A percentile compares a stretch with the other conserved stretches of the same genome.
phyloP scores from a whole-genome alignment of 1,140 invertebrate species.

The Ips nitidus region DNA sequence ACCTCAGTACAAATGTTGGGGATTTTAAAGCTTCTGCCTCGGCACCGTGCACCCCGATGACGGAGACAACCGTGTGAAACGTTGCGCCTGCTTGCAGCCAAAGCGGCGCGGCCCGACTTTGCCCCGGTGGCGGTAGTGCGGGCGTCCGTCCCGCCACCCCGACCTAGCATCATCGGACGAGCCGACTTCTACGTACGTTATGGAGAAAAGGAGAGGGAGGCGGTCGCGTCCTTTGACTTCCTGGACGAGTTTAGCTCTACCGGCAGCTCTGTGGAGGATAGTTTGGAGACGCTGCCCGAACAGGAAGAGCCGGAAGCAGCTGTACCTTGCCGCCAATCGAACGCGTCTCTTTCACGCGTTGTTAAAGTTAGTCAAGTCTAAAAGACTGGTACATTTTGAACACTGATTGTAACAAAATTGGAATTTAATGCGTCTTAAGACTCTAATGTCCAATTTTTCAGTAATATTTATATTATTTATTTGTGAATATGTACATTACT shows the following conservation, averaged over 20 bases:
- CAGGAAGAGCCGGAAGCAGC: constrained; percentile 8
- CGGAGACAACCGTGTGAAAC: constrained; percentile 49
- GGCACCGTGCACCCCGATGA: constrained; percentile 53
- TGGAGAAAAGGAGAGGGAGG: constrained; percentile 75
- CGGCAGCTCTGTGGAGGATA: constrained; percentile 54
- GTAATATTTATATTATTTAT: background rate
- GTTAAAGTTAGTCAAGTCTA: constrained; percentile 35
- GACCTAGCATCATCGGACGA: constrained; percentile 72
- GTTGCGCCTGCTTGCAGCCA: constrained; percentile 55
- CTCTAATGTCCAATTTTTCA: background rate
- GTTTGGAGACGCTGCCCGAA: constrained; percentile 36
- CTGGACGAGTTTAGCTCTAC: constrained; percentile 67
- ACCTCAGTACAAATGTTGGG: constrained; percentile 50
- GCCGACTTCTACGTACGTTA: constrained; percentile 74
- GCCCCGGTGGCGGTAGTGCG: constrained; percentile 54
- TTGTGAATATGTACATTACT: too few relatives aligned
- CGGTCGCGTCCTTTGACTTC: constrained; percentile 77
- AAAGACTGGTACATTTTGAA: background rate
- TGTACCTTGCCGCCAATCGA: background rate
- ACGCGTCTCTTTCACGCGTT: background rate
- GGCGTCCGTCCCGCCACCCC: constrained; percentile 44
- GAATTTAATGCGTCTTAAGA: background rate
- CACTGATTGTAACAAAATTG: too few relatives aligned
- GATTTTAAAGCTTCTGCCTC: constrained; percentile 51
- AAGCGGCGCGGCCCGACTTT: constrained; percentile 59